Percentiles rank a stretch among this genome's conserved stretches.
Conservation (phyloP, 2,888 invertebrate species). For the Lepidocyrtinus sp. region DNA sequence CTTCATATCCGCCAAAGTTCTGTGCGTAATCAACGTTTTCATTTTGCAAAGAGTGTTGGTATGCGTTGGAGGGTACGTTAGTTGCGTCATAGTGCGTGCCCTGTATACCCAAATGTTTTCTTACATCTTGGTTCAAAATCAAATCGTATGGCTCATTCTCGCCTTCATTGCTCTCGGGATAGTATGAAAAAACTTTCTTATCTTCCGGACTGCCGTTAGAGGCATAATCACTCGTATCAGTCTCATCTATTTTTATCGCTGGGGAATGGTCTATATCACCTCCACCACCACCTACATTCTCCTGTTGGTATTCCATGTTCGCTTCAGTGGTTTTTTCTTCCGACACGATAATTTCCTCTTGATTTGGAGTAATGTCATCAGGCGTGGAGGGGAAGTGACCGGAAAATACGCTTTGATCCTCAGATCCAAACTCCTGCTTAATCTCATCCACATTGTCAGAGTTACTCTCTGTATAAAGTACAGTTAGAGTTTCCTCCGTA, state of each 20-base stretch:
- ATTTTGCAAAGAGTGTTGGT: no score
- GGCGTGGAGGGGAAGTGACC: background rate
- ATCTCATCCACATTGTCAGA: background rate
- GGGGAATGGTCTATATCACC: background rate
- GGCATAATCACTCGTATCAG: conserved; percentile 9
- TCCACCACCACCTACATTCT: conserved; percentile 5
- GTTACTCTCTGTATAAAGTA: background rate
- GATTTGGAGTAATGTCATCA: background rate
- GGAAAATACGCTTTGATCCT: background rate
- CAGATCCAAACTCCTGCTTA: background rate
- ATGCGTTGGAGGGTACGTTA: conserved; percentile 1
- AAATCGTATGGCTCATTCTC: conserved; percentile 48
- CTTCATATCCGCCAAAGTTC: background rate
- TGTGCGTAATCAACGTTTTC: background rate
- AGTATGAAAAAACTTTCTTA: conserved; percentile 5
- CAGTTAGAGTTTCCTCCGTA: conserved; percentile 1
- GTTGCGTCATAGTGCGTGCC: conserved; percentile 14
- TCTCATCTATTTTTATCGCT: conserved; percentile 3
- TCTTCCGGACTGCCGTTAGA: background rate
- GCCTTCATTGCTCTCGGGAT: background rate
- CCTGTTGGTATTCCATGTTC: background rate
- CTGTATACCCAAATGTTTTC: conserved; percentile 54
- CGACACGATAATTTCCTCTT: background rate
- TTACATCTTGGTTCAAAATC: conserved; percentile 53
- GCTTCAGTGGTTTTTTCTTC: background rate